phyloP scores from a whole-genome alignment of 2,113 vertebrate species.

The Antechinus flavipes region DNA sequence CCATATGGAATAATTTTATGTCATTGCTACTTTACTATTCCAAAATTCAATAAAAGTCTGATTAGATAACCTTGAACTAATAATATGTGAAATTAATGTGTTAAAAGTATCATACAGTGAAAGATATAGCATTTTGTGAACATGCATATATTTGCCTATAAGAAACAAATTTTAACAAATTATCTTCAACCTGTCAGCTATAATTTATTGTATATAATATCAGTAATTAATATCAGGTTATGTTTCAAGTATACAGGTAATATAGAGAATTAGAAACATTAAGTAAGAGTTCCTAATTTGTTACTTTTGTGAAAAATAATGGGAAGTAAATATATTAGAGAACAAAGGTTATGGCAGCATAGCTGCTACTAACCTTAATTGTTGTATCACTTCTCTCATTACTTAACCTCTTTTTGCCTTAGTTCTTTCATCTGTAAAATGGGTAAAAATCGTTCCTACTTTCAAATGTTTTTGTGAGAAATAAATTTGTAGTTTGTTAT shows the following conservation, averaged over 20 bases:
- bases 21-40: slow-evolving; percentile 35
- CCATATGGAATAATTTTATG: slow-evolving; percentile 40
- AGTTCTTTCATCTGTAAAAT: neutral
- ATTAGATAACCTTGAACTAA: slow-evolving; percentile 10
- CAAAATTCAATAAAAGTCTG: slow-evolving; percentile 12
- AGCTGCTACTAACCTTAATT: neutral
- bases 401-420: neutral
- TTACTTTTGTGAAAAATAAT: neutral
- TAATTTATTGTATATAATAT: neutral
- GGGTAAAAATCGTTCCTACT: neutral
- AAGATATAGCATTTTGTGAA: neutral
- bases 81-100: slow-evolving; percentile 1
- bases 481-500: neutral
- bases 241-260: neutral
- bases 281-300: neutral
- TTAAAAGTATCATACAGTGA: neutral
- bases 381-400: neutral
- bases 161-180: neutral
- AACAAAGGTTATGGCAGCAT: neutral
- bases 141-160: neutral
- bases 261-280: neutral
- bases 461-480: neutral
- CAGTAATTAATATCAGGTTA: neutral
- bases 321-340: neutral
- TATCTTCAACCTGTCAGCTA: slow-evolving; percentile 4